Evolutionary conservation across 1,140 invertebrate species (phyloP), one percentile per base, ranked within the genome.

Genomic region (Heliconius melpomene): DNA sequence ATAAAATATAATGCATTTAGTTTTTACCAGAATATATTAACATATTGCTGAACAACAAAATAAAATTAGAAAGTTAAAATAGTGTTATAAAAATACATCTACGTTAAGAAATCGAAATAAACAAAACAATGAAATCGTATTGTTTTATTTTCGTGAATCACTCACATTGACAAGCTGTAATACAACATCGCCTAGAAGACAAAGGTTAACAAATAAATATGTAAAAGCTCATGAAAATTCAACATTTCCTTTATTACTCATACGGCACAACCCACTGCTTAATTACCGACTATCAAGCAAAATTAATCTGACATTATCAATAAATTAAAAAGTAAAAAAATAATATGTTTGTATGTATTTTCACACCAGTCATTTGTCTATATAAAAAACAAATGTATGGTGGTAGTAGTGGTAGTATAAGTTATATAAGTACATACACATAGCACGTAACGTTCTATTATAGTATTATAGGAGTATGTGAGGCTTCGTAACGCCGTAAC

Each of bases 161-260:
- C 70, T 29, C 50, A 32, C 23, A 70, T 66, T 75, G 76, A 57
- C 71, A 72, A 13, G 77, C 82, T 78, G 74, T 86, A 86, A 74
- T 83, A 90, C 87, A 89, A 88, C 88, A 79, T 82, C 75, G 75
- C 26, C 77, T 84, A 80, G 83, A 80, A 83, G 84, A 86, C 90
- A 92, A 90, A 88, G 92, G 91, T 91, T 88, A 89, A 82, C 79
- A 86, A 84, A 88, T 89, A 87, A 87, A 90, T 89, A 85, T 86
- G 84, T 75, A 78, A 72, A 81, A 82, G 52, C 80, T 88, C 88
- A 91, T 92, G 88, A 91, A 91, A 93, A 88, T 90, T 88, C 76
- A 88, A 87, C 84, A 80, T 78, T 74, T 52, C n/a, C 71, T 72
- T 82, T 52, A 78, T 80, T 78, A 80, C 79, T 82, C 70, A 75